Evolutionary conservation across 2,797 vertebrate species (phyloP), one percentile per base, ranked within the genome.

Genomic region (Cyclopterus lumpus): DNA sequence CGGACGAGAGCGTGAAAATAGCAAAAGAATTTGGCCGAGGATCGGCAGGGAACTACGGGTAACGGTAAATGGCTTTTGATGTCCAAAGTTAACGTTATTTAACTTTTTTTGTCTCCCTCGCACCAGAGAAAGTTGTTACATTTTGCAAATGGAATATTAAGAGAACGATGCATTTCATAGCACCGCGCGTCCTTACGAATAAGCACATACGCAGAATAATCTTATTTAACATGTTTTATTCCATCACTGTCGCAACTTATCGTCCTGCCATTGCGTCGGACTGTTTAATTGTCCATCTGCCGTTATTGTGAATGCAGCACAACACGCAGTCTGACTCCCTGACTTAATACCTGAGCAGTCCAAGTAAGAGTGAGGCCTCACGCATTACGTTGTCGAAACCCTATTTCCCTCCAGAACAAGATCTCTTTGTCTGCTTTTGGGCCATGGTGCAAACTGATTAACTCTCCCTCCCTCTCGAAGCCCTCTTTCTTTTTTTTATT

Each of bases 341-440:
- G 32, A 80, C 28, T 72, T 77, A 67, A 81, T 75, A 89, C 76
- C 81, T 89, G 73, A 82, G 30, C 46, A 66, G 34, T 75, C 32
- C 20, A 34, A 75, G 46, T 30, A 32, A 63, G 40, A 72, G 67
- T 58, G 38, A 71, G 70, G 59, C 71, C 22, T 42, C 65, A 84
- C 65, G 48, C 28, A 63, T 46, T 58, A 42, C 60, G 20, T 65
- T 73, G 40, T 67, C 40, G 34, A 69, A 81, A 75, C 34, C 40
- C 42, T 12, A 5, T 73, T 78, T 84, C 51, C 49, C 57, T 73
- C 58, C 30, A 58, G 71, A 89, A 93, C 86, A 92, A 85, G 53
- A 87, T 80, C 71, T 69, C 86, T 87, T 91, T 93, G 91, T 93
- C 63, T 88, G 46, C 32, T 22, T 22, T 69, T 59, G 32, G 67